phyloP scores from a whole-genome alignment of 1,140 invertebrate species.

The Zelostemma sp. region DNA sequence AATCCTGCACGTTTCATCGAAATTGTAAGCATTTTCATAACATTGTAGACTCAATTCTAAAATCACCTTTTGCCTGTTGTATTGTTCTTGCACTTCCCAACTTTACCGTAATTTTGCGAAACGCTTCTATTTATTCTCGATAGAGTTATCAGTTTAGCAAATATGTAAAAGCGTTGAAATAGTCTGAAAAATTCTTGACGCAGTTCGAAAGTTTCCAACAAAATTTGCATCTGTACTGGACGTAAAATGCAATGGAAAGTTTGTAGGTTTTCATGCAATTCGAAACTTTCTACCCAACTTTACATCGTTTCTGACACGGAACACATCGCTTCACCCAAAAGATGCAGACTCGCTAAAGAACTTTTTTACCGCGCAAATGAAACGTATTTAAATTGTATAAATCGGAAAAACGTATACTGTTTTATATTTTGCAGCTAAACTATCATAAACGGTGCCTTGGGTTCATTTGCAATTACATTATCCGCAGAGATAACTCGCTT shows the following conservation, averaged over 20 bases:
- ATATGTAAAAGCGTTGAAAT: slow-evolving; percentile 45
- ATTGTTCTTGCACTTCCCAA: no score
- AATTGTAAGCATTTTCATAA: no score
- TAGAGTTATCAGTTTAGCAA: slow-evolving; percentile 31
- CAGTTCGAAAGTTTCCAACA: slow-evolving; percentile 41
- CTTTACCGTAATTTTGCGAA: background rate
- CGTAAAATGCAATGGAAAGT: slow-evolving; percentile 48
- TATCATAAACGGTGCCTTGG: slow-evolving; percentile 4
- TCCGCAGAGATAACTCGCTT: slow-evolving; percentile 17
- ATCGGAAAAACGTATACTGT: background rate
- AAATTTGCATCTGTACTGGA: slow-evolving; percentile 47
- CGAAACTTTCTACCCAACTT: slow-evolving; percentile 44
- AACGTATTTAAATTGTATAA: background rate
- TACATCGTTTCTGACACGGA: slow-evolving; percentile 31
- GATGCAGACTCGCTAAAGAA: slow-evolving; percentile 20
- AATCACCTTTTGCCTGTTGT: no score
- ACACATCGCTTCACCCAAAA: slow-evolving; percentile 35
- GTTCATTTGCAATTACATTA: slow-evolving; percentile 23
- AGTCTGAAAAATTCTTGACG: slow-evolving; percentile 36
- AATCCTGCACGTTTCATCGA: no score
- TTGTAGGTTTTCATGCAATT: slow-evolving; percentile 39
- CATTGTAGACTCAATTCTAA: no score
- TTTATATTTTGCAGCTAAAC: background rate
- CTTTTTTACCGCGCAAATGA: slow-evolving; percentile 26
- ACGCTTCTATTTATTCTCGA: background rate